Evolutionary conservation across 2,888 invertebrate species (phyloP), one percentile per base, ranked within the genome.

Genomic region (Apodemia hepburni): DNA sequence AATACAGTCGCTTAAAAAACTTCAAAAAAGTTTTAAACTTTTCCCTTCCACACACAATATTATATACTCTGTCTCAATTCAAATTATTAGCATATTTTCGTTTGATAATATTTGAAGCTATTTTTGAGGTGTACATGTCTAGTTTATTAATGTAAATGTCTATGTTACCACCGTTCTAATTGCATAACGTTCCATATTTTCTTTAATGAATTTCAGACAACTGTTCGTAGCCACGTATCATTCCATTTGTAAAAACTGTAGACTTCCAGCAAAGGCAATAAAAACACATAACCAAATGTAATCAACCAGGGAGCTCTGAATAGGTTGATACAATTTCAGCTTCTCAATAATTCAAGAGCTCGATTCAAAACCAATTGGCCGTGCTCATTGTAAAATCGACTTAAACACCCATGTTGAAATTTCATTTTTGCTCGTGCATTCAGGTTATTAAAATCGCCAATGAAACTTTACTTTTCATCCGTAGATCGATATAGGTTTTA

Each of bases 271-370:
- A 54, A 18, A 54, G 22, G 15, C 22, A 54, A 54, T 27, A 54
- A 58, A 22, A 59, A 45, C 49, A 51, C 18, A 59, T 29, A 33
- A 59, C 59, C 49, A 49, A 47, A 22, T 42, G 59, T 51, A 9
- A n/a, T 35, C 33, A 59, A 35, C 35, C 58, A 33, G 51, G 49
- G 57, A 64, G 66, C 58, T 38, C 60, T 65, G 66, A 67, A 66
- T 67, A 62, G 61, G 63, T 66, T 68, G 61, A 67, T 67, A 64
- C 66, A 67, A 63, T 66, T 64, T 60, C 62, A 61, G 64, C 54
- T 54, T 64, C 66, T 64, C 64, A 66, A 66, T 68, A 65, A 68
- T 68, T 68, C 66, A 68, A 63, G 66, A 66, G 63, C 51, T 61
- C 60, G 58, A 66, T 64, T 59, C 64, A 59, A 65, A 63, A 66